A percentile compares a stretch with the other conserved stretches of the same genome.
These are phyloP conservation scores for Artemia franciscana DNA, from an alignment of 1,140 invertebrate species.

Conservation along the genomic window DNA sequence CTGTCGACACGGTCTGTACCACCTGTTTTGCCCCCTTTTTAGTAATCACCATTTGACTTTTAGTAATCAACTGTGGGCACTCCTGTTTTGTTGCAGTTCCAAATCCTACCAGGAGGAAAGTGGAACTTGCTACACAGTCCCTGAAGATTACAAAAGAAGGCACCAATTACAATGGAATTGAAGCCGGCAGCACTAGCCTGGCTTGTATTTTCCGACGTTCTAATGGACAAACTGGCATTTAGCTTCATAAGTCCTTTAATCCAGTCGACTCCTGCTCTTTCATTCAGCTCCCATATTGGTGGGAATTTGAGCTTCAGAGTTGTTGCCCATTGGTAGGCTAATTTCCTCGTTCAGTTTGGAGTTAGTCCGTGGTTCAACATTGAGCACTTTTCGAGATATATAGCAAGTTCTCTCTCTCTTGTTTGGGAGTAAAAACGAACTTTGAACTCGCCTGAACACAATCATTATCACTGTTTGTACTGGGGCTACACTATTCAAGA, in stretches of 20 bases:
- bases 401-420: not conserved
- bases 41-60: constrained; percentile 9
- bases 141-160: constrained; percentile 11
- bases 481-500: not conserved
- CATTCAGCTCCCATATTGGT: constrained; percentile 15
- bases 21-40: constrained; percentile 19
- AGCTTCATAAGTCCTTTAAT: not conserved
- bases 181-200: not conserved
- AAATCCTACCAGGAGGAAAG: constrained; percentile 15
- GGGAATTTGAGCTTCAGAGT: constrained; percentile 18
- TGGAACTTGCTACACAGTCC: constrained; percentile 11
- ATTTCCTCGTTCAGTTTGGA: constrained; percentile 11
- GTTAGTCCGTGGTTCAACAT: not conserved
- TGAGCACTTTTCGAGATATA: not conserved
- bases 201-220: not conserved
- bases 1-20: constrained; percentile 19
- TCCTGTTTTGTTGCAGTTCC: constrained; percentile 22
- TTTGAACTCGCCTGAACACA: not conserved
- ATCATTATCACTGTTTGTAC: not conserved
- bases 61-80: constrained; percentile 19
- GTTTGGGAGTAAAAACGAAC: not conserved
- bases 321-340: constrained; percentile 19
- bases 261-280: not conserved
- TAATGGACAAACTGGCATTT: not conserved
- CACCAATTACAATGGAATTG: not conserved